Evolutionary conservation across 1,140 invertebrate genomes (phyloP), one percentile per base, ranked within the genome.

Genomic region (Drosophila pandora): DNA sequence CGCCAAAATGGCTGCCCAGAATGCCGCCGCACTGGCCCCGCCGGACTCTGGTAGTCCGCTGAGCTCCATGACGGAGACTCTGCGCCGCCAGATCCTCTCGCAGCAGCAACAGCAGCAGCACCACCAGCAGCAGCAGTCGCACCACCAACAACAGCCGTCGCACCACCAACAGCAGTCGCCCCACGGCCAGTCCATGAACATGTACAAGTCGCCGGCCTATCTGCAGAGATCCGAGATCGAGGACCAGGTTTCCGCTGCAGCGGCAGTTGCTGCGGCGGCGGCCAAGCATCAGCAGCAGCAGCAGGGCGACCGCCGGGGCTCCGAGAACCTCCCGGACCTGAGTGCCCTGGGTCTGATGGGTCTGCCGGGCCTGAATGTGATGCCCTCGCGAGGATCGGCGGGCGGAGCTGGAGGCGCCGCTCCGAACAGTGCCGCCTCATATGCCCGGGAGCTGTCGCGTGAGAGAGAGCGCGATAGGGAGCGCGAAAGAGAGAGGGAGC

Each of bases 131-230:
- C 48, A 87, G 17, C 84, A 90, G 52, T 82, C 90, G 22, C 90
- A 90, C 41, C 72, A 90, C 47, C 87, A 90, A 12, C 85, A 87
- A 21, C 85, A 87, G 13, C 62, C 78, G 7, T 80, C 84, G 39
- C 84, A 89, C 28, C 84, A 89, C 39, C 76, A 78, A 0, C 76
- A 89, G 21, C 84, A 90, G 54, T 90, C 90, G 50, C 90, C 90
- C 5, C 72, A 90, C 34, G 56, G 62, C 2, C 90, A 87, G 64
- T 83, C 90, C 8, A 89, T 91, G 89, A 91, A 90, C 55, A 91
- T 91, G 85, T 91, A 91, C 72, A 91, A 91, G 56, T 90, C 90
- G 0, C 90, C 90, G 25, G 90, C 90, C 0, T 91, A 91, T 59
- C 56, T 91, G 63, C 90, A 91, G 13, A 69, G 90, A 5, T 91